A percentile compares a stretch with the other conserved stretches of the same genome.
Conservation (phyloP, 2,888 invertebrate genomes). For the Phrixothrix hirtus region DNA sequence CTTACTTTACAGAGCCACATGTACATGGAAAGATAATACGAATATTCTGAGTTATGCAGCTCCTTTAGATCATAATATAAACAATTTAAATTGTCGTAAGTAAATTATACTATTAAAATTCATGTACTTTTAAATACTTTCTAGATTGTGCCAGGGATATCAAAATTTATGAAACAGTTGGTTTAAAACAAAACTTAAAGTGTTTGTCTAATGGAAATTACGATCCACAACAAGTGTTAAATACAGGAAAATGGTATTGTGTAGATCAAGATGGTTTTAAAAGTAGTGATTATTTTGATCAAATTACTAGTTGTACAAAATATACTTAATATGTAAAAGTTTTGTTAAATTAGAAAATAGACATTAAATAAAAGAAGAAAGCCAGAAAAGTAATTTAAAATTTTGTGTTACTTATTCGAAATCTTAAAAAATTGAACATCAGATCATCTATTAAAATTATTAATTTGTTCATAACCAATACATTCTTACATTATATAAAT, state of each 20-base stretch:
- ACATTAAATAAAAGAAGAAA: too few species aligned
- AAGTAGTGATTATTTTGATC: slow-evolving; percentile 35
- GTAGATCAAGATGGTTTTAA: slow-evolving; percentile 65
- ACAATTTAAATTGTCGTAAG: slow-evolving; percentile 14
- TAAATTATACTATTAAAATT: slow-evolving; percentile 1
- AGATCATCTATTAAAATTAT: too few species aligned
- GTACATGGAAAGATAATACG: slow-evolving; percentile 64
- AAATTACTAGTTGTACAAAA: background rate
- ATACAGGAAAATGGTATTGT: slow-evolving; percentile 60
- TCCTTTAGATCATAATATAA: slow-evolving; percentile 39
- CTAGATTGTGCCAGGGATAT: slow-evolving; percentile 67
- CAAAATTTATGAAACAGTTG: slow-evolving; percentile 58
- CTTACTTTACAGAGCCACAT: slow-evolving; percentile 59
- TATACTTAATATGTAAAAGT: background rate
- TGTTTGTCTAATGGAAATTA: slow-evolving; percentile 66
- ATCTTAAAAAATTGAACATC: too few species aligned
- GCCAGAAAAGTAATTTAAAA: too few species aligned
- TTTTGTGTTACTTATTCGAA: too few species aligned
- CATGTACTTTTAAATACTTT: slow-evolving; percentile 22
- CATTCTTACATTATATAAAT: too few species aligned
- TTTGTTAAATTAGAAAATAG: too few species aligned
- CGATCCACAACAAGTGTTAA: slow-evolving; percentile 55
- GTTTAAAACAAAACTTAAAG: slow-evolving; percentile 56
- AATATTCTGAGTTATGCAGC: slow-evolving; percentile 62
- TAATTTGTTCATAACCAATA: too few species aligned